Percentiles rank a stretch among this genome's conserved stretches.
phyloP scores from a whole-genome alignment of 2,888 invertebrate genomes.

The Latheticus oryzae region DNA sequence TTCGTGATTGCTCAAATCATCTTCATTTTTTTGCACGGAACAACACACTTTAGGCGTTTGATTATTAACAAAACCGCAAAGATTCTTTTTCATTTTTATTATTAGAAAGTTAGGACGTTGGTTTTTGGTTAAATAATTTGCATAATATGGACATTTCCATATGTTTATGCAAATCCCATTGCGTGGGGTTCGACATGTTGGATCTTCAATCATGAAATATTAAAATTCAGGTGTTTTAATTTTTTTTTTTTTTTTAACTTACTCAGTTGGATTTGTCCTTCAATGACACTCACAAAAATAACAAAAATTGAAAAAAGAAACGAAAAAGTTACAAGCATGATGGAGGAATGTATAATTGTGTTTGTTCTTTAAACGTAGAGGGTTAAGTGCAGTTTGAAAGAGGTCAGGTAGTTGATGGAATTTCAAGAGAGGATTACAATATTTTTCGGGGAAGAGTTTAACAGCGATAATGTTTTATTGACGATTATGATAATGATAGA shows the following conservation, averaged over 20 bases:
- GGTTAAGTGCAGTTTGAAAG: no score
- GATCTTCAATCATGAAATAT: slow-evolving; percentile 13
- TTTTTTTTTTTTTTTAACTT: slow-evolving; percentile 1
- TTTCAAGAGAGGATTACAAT: no score
- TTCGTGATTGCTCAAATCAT: slow-evolving; percentile 60
- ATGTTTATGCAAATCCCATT: slow-evolving; percentile 56
- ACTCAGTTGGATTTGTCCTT: background rate
- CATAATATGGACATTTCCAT: slow-evolving; percentile 56
- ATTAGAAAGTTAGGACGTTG: slow-evolving; percentile 49
- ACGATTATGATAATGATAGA: no score
- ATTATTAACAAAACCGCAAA: slow-evolving; percentile 61
- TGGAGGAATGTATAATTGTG: no score
- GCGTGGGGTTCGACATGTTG: slow-evolving; percentile 46
- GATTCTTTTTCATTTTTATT: slow-evolving; percentile 6
- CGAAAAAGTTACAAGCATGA: no score
- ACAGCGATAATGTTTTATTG: no score
- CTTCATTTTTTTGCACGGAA: background rate
- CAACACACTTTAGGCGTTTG: slow-evolving; percentile 71
- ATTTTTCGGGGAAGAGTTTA: no score
- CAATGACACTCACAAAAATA: background rate
- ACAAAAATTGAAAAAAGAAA: no score
- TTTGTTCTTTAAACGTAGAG: no score
- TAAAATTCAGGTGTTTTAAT: background rate
- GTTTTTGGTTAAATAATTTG: slow-evolving; percentile 53
- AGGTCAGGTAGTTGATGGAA: no score